Evolutionary conservation across 2,888 invertebrate genomes (phyloP).

Genomic region (Pardosa pseudoannulata): DNA sequence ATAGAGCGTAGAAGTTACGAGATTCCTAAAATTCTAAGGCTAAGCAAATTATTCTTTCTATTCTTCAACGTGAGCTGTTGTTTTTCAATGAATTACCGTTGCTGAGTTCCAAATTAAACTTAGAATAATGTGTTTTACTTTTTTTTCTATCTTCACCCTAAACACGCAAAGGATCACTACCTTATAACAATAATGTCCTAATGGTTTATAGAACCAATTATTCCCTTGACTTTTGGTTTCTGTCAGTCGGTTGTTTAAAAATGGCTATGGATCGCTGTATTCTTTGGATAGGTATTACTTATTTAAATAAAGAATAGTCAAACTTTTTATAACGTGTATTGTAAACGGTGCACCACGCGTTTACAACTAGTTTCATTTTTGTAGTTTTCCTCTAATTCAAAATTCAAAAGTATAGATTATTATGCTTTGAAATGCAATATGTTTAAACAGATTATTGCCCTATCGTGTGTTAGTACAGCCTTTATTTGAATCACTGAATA

Average conservation of each 20-base stretch:
- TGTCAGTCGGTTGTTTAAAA: not conserved
- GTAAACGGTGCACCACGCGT: not conserved
- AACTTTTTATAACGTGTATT: not conserved
- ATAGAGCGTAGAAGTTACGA: not conserved
- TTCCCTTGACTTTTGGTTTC: not conserved
- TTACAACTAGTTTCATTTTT: not conserved
- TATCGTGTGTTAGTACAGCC: too few relatives aligned
- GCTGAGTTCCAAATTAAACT: constrained; percentile 2
- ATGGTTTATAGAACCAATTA: not conserved
- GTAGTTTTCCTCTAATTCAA: not conserved
- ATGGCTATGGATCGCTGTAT: not conserved
- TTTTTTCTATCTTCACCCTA: not conserved
- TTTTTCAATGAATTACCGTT: not conserved
- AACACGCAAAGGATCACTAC: not conserved
- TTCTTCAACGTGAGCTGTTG: not conserved
- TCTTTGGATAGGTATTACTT: not conserved
- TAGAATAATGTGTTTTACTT: constrained; percentile 6
- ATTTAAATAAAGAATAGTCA: not conserved
- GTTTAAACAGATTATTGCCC: too few relatives aligned
- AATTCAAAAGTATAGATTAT: not conserved
- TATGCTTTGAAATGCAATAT: too few relatives aligned
- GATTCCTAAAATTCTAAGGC: not conserved
- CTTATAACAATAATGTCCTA: not conserved
- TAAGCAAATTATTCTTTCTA: not conserved
- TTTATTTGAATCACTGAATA: too few relatives aligned